phyloP scores from a whole-genome alignment of 2,888 invertebrate genomes.

The Athripsodes cinereus region DNA sequence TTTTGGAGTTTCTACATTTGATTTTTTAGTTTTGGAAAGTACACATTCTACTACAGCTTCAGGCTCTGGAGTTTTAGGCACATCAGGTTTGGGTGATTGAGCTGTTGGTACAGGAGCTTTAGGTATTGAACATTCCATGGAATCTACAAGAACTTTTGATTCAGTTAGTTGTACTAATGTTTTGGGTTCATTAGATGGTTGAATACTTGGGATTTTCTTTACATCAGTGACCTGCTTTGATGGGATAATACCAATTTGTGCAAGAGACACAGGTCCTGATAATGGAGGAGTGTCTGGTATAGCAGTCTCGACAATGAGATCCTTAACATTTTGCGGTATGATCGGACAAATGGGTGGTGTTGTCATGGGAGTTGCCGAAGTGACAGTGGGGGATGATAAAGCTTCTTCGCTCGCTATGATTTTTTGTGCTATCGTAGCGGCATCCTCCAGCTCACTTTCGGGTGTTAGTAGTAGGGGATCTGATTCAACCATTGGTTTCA shows the following conservation, averaged over 20 bases:
- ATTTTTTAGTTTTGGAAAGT: neutral
- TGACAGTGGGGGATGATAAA: slow-evolving; percentile 38
- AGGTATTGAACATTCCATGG: neutral
- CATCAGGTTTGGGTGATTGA: neutral
- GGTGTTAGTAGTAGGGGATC: slow-evolving; percentile 46
- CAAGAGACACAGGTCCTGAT: slow-evolving; percentile 45
- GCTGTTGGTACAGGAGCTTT: neutral
- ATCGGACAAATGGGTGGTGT: slow-evolving; percentile 31
- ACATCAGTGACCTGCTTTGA: neutral
- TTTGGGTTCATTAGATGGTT: neutral
- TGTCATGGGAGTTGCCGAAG: slow-evolving; percentile 35
- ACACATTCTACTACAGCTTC: neutral
- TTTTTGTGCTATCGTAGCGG: slow-evolving; percentile 43
- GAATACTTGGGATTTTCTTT: neutral
- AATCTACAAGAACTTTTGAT: slow-evolving; percentile 3
- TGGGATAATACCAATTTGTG: slow-evolving; percentile 44
- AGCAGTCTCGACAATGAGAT: slow-evolving; percentile 39
- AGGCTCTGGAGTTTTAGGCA: slow-evolving; percentile 4
- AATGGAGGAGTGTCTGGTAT: slow-evolving; percentile 48
- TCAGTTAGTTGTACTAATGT: slow-evolving; percentile 2
- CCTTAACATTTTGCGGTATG: slow-evolving; percentile 30
- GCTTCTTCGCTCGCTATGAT: slow-evolving; percentile 44
- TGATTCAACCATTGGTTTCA: slow-evolving; percentile 39
- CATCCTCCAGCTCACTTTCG: slow-evolving; percentile 49
- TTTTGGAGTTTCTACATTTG: neutral